Conservation (phyloP, 2,113 vertebrate genomes). For the Callorhinus ursinus region DNA sequence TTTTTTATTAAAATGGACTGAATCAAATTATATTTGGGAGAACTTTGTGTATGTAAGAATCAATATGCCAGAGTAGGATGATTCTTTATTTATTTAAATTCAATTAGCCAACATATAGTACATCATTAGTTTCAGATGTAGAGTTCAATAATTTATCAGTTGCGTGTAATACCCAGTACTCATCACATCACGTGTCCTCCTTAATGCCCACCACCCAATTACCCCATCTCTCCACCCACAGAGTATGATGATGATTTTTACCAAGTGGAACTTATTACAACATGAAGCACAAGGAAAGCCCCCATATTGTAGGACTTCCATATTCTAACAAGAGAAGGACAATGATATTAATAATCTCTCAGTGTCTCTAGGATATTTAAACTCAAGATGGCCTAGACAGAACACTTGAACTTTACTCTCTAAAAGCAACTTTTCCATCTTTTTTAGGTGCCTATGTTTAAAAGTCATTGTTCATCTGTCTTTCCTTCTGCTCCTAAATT, state of each 20-base stretch:
- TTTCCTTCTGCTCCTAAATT: not conserved
- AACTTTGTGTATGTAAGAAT: not conserved
- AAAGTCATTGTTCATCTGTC: not conserved
- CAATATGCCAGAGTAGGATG: not conserved
- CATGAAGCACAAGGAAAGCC: not conserved
- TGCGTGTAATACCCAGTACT: not conserved
- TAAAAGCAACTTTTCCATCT: not conserved
- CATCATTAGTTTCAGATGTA: not conserved
- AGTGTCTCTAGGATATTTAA: not conserved
- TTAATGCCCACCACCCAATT: too few relatives aligned
- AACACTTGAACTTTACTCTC: not conserved
- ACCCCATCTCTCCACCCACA: too few relatives aligned
- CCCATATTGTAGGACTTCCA: not conserved
- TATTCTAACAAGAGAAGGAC: not conserved
- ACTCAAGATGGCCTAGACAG: not conserved
- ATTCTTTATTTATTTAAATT: not conserved
- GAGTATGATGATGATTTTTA: not conserved
- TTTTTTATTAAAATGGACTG: not conserved
- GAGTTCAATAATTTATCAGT: not conserved
- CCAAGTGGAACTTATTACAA: not conserved
- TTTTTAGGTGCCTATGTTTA: not conserved
- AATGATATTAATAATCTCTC: not conserved
- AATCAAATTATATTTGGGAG: conserved; percentile 13
- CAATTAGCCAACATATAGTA: not conserved
- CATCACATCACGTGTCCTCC: too few relatives aligned